Conservation (phyloP, 2,113 vertebrate species). For the Vombatus ursinus region DNA sequence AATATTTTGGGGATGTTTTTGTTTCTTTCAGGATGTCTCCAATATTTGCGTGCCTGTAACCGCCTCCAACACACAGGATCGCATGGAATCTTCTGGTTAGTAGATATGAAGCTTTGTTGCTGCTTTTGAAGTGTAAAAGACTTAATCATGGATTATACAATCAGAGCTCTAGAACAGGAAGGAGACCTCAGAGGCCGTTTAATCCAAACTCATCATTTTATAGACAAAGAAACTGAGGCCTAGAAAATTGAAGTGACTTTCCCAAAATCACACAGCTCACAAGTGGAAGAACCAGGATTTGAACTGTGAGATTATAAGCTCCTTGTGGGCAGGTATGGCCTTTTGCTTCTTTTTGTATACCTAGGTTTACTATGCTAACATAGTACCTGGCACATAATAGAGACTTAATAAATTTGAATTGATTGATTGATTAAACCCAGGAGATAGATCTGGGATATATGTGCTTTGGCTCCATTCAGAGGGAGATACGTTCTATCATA, state of each 20-base stretch:
- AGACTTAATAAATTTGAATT: not conserved
- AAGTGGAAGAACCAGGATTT: not conserved
- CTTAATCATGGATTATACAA: not conserved
- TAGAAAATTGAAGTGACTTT: not conserved
- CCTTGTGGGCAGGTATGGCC: not conserved
- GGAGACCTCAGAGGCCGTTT: not conserved
- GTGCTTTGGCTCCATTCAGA: not conserved
- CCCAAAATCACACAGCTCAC: not conserved
- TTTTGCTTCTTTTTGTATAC: not conserved
- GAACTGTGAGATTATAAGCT: not conserved
- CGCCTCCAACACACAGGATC: slow-evolving; percentile 82
- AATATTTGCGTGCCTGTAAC: slow-evolving; percentile 81
- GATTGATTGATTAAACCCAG: not conserved
- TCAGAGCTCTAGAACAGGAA: not conserved
- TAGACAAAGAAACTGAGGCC: not conserved
- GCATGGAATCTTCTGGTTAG: slow-evolving; percentile 85
- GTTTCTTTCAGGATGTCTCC: slow-evolving; percentile 82
- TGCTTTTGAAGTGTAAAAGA: slow-evolving; percentile 15
- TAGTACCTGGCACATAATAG: not conserved
- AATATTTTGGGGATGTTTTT: not conserved
- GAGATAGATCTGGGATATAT: not conserved
- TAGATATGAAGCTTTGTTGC: slow-evolving; percentile 51
- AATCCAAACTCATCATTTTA: not conserved
- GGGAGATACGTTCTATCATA: not conserved
- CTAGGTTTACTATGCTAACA: not conserved